Evolutionary conservation across 1,140 invertebrate genomes (phyloP), one percentile per base, ranked within the genome.

Genomic region (Drosophila gunungcola): DNA sequence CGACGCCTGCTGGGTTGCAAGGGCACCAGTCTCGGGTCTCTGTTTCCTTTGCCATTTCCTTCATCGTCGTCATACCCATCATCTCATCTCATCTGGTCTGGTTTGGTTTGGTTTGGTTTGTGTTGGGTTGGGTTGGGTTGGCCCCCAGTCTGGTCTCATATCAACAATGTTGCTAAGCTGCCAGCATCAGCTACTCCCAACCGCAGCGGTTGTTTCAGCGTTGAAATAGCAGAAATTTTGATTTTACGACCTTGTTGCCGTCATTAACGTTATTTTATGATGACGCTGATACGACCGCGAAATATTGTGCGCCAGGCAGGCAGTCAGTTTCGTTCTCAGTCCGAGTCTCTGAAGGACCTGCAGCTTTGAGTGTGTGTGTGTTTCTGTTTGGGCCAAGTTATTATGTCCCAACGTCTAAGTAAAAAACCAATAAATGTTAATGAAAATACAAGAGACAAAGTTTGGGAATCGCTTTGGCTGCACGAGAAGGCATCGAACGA

Each of bases 211-310:
- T 88, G 73, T 80, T 88, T 82, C 64, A 83, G 64, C 67, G 76
- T 76, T 75, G 83, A 86, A 86, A 86, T 86, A 86, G 84, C 84
- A 78, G 69, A 89, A 85, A 86, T 91, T 91, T 89, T 91, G 88
- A 91, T 89, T 88, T 91, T 89, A 91, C 84, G 88, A 91, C 73
- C 89, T 91, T 84, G 83, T 88, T 79, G 83, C 63, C 89, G 80
- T 79, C 80, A 91, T 91, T 91, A 91, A 91, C 83, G 80, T 91
- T 82, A 91, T 91, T 91, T 91, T 91, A 91, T 91, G 83, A 88
- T 86, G 82, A 91, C 84, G 77, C 84, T 80, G 84, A 89, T 89
- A 89, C 85, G 85, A 89, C 85, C 84, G 78, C 80, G 78, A 84
- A 89, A 89, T 89, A 89, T 89, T 78, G 84, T 64, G 76, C 27